Conservation (phyloP, 2,797 vertebrate genomes). For the Leptatherina wallacei region DNA sequence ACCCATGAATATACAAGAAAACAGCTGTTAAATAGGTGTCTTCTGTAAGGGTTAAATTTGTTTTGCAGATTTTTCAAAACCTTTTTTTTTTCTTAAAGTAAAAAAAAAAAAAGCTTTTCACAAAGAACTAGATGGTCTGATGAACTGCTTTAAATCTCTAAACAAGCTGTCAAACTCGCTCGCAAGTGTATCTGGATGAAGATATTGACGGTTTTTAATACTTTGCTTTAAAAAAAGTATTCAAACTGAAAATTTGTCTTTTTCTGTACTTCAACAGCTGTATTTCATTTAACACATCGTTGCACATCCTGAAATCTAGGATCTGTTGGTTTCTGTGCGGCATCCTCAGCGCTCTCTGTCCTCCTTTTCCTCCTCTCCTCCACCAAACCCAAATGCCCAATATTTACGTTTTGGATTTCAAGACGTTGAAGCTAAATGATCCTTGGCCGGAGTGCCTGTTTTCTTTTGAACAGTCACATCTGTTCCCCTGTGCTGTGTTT, state of each 20-base stretch:
- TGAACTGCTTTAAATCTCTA: conserved; percentile 30
- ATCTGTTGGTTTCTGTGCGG: conserved; percentile 83
- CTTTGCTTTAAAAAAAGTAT: conserved; percentile 8
- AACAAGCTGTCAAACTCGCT: conserved; percentile 60
- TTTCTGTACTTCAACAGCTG: conserved; percentile 84
- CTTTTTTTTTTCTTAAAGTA: neutral
- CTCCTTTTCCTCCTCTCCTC: conserved; percentile 31
- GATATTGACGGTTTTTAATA: conserved; percentile 51
- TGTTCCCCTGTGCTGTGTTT: conserved; percentile 77
- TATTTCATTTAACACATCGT: conserved; percentile 88
- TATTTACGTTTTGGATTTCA: conserved; percentile 85
- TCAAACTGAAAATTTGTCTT: conserved; percentile 60
- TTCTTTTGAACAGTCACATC: conserved; percentile 78
- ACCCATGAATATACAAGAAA: too few species aligned
- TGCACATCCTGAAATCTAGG: conserved; percentile 87
- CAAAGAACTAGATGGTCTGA: conserved; percentile 21
- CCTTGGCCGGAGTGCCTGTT: conserved; percentile 76
- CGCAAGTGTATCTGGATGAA: conserved; percentile 50
- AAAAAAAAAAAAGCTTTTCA: conserved; percentile 16
- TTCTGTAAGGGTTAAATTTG: too few species aligned
- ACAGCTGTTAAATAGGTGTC: too few species aligned
- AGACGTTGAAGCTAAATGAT: conserved; percentile 85
- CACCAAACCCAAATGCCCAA: conserved; percentile 77
- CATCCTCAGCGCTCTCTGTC: conserved; percentile 58
- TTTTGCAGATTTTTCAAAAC: neutral